phyloP scores from a whole-genome alignment of 2,113 vertebrate genomes.

The Eulemur rufifrons region DNA sequence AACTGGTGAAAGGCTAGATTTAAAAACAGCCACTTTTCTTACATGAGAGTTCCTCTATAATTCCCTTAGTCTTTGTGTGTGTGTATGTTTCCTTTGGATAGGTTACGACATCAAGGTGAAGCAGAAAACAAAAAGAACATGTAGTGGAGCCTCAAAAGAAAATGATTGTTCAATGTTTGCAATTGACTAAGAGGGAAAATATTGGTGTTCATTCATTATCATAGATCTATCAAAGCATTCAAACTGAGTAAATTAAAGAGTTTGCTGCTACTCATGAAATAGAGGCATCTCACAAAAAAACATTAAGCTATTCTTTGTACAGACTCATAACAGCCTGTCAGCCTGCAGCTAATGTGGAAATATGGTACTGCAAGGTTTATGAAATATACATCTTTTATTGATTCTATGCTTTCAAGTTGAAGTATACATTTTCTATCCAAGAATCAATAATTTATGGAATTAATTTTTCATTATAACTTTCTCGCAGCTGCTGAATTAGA shows the following conservation, averaged over 20 bases:
- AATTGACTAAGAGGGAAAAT: conserved; percentile 11
- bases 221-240: neutral
- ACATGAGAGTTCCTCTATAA: neutral
- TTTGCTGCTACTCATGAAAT: neutral
- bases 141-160: neutral
- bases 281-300: conserved; percentile 11
- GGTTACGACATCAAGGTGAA: conserved; percentile 21
- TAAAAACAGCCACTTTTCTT: conserved; percentile 4
- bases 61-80: neutral
- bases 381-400: conserved; percentile 57
- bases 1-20: neutral
- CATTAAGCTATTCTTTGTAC: neutral
- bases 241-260: neutral
- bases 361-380: conserved; percentile 48
- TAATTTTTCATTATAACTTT: conserved; percentile 75
- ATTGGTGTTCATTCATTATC: neutral
- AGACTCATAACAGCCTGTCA: conserved; percentile 27
- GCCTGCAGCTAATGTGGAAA: conserved; percentile 42
- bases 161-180: conserved; percentile 22
- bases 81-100: neutral
- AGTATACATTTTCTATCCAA: conserved; percentile 57
- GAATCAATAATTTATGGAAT: conserved; percentile 71
- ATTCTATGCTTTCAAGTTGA: conserved; percentile 68
- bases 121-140: conserved; percentile 1
- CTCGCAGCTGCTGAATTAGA: conserved; percentile 53